Conservation (phyloP, 1,140 invertebrate species). For the Zaprionus gabonicus region DNA sequence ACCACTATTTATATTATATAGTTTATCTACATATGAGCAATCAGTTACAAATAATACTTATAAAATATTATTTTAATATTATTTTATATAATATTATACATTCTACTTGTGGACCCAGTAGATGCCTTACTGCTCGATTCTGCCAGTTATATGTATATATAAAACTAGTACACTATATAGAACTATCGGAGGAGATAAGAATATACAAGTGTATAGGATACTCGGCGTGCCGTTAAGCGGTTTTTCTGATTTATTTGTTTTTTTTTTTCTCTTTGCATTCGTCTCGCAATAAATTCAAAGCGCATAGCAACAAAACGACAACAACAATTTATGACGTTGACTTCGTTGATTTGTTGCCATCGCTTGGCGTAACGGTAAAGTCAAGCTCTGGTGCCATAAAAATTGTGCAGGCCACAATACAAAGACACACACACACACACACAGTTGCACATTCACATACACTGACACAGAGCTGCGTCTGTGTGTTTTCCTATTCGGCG, state of each 20-base stretch:
- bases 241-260: conserved; percentile 7
- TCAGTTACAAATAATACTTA: no score
- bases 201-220: no score
- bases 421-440: conserved; percentile 11
- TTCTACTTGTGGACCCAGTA: no score
- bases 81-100: no score
- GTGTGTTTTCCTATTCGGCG: conserved; percentile 51
- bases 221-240: not conserved
- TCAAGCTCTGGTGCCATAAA: conserved; percentile 59
- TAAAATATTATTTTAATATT: no score
- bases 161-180: no score
- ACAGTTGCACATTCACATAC: conserved; percentile 3
- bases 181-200: no score
- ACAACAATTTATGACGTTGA: conserved; percentile 67
- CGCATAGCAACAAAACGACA: conserved; percentile 43
- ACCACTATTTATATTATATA: no score
- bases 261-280: conserved; percentile 41
- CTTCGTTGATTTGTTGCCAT: conserved; percentile 52
- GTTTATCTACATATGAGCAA: no score
- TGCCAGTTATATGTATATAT: no score
- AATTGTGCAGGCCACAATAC: conserved; percentile 34
- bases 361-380: conserved; percentile 57
- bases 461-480: not conserved
- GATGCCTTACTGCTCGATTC: no score
- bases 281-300: conserved; percentile 66